phyloP scores from a whole-genome alignment of 2,113 vertebrate genomes.

The Scolopax mira region DNA sequence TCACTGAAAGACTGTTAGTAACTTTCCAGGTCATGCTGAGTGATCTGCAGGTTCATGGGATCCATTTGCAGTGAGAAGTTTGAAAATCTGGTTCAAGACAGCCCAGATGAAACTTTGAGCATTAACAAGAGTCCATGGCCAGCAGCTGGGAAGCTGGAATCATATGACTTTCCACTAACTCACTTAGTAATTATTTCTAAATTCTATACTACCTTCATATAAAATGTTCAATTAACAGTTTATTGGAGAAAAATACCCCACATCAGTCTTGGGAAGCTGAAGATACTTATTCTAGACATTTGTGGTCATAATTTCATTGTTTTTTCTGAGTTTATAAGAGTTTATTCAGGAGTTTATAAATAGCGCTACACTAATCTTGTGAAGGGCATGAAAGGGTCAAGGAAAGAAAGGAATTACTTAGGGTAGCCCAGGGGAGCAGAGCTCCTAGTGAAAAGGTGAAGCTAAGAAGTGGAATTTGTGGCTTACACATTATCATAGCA shows the following conservation, averaged over 20 bases:
- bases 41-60: background rate
- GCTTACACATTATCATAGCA: slow-evolving; percentile 25
- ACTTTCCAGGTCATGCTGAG: background rate
- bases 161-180: background rate
- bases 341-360: slow-evolving; percentile 32
- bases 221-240: background rate
- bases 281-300: background rate
- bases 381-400: slow-evolving; percentile 42
- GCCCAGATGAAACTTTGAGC: background rate
- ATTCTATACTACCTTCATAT: background rate
- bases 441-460: slow-evolving; percentile 5
- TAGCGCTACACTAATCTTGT: background rate
- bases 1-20: background rate
- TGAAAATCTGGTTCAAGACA: slow-evolving; percentile 2
- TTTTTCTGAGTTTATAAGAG: no score
- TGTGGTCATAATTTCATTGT: background rate
- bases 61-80: background rate
- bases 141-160: background rate
- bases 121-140: background rate
- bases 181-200: background rate
- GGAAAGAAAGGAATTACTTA: slow-evolving; percentile 35
- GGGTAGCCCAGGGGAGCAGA: background rate
- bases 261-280: background rate
- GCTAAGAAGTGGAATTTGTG: slow-evolving; percentile 29
- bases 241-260: background rate